These are phyloP conservation scores for Mactra quadrangularis DNA, from an alignment of 1,140 invertebrate species.

Conservation along the genomic window DNA sequence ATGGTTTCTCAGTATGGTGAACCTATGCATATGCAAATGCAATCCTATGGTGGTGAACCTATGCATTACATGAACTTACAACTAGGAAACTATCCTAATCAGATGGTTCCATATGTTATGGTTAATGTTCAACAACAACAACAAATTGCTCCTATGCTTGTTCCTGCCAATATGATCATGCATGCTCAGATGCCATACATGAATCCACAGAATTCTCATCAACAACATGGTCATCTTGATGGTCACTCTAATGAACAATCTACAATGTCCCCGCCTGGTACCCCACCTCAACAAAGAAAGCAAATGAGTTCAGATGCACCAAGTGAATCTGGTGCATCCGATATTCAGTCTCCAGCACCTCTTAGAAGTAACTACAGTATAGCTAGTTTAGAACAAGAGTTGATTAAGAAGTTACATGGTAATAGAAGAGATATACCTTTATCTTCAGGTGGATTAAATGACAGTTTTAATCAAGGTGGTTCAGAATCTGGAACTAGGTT, in stretches of 20 bases:
- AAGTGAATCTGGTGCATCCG: slow-evolving; percentile 32
- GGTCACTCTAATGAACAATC: slow-evolving; percentile 25
- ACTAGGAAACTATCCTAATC: slow-evolving; percentile 15
- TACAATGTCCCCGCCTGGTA: slow-evolving; percentile 58
- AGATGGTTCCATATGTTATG: slow-evolving; percentile 59
- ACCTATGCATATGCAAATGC: slow-evolving; percentile 46
- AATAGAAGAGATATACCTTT: slow-evolving; percentile 60
- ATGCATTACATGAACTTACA: slow-evolving; percentile 53
- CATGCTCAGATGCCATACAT: slow-evolving; percentile 50
- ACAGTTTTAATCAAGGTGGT: slow-evolving; percentile 9
- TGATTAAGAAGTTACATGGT: slow-evolving; percentile 67
- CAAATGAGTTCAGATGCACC: slow-evolving; percentile 36
- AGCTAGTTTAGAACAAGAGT: slow-evolving; percentile 66
- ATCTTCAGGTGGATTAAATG: slow-evolving; percentile 20
- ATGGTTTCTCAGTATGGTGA: not conserved
- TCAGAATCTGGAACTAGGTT: slow-evolving; percentile 12
- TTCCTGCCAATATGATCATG: slow-evolving; percentile 49
- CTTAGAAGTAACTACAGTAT: slow-evolving; percentile 60
- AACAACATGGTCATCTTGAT: slow-evolving; percentile 35
- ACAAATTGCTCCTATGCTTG: slow-evolving; percentile 43
- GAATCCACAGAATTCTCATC: slow-evolving; percentile 53
- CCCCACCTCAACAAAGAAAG: slow-evolving; percentile 58
- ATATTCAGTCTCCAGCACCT: slow-evolving; percentile 31
- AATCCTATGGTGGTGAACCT: not conserved
- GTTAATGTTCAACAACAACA: slow-evolving; percentile 55